Conservation (phyloP, 2,113 vertebrate species). For the Lutjanus erythropterus region DNA sequence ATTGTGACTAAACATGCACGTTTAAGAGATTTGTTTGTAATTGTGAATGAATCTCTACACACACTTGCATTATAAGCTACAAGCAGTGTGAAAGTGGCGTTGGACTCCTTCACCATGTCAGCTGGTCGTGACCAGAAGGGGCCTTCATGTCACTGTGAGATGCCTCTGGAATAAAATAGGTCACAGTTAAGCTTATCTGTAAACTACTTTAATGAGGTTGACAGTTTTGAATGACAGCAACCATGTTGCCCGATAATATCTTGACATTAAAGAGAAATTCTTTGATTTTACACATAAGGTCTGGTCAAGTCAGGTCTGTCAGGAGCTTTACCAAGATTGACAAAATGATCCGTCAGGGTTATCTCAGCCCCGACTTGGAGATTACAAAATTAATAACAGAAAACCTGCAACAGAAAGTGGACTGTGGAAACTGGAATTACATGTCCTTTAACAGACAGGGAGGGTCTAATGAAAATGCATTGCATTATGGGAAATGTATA, state of each 20-base stretch:
- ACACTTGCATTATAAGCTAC: neutral
- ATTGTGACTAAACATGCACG: neutral
- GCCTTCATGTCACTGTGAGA: constrained; percentile 37
- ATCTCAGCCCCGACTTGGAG: too few relatives aligned
- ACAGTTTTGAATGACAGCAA: neutral
- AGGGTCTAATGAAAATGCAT: too few relatives aligned
- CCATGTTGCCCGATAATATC: neutral
- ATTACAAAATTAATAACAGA: too few relatives aligned
- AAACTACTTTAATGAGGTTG: neutral
- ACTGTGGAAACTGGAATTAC: neutral
- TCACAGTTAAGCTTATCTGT: constrained; percentile 1
- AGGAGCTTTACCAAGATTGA: too few relatives aligned
- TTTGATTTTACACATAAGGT: neutral
- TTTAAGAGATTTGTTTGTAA: neutral
- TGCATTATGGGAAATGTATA: too few relatives aligned
- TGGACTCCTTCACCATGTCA: constrained; percentile 32
- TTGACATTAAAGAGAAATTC: neutral
- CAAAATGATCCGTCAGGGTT: too few relatives aligned
- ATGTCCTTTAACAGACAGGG: neutral
- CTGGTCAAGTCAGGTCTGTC: too few relatives aligned
- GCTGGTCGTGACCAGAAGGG: constrained; percentile 59
- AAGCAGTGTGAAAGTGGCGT: neutral
- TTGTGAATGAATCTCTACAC: neutral
- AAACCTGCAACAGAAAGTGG: neutral
- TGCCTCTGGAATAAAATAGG: neutral